A percentile compares a stretch with the other conserved stretches of the same genome.
phyloP scores from a whole-genome alignment of 2,888 invertebrate genomes.

The Philonicus albiceps region DNA sequence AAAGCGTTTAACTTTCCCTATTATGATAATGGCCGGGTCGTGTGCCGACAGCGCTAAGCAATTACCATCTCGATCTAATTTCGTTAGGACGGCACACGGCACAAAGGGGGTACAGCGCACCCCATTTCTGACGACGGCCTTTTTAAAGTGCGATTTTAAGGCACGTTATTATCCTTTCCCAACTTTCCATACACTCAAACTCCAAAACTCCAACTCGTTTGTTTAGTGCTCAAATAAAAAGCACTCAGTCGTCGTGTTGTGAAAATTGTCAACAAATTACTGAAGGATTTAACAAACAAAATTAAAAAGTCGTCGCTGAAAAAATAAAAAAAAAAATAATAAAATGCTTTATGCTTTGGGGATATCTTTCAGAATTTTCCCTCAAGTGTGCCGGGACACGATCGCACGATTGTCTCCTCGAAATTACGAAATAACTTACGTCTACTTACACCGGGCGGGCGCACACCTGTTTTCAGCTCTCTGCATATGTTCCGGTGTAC shows the following conservation, averaged over 20 bases:
- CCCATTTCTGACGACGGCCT: neutral
- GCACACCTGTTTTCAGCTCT: neutral
- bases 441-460: neutral
- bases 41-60: slow-evolving; percentile 18
- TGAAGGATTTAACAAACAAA: neutral
- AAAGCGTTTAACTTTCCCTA: slow-evolving; percentile 21
- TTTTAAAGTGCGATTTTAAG: neutral
- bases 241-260: neutral
- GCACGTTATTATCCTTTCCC: neutral
- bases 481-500: neutral
- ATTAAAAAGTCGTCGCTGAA: neutral
- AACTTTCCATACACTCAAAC: neutral
- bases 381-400: neutral
- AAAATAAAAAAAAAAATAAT: too few species aligned
- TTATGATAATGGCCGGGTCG: slow-evolving; percentile 17
- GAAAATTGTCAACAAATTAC: neutral
- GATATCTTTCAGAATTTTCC: neutral
- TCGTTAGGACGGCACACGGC: neutral
- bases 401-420: neutral
- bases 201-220: neutral
- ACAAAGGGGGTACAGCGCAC: neutral
- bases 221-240: neutral
- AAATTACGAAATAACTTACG: slow-evolving; percentile 10
- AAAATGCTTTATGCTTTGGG: neutral
- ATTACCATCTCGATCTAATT: slow-evolving; percentile 18